A percentile compares a stretch with the other conserved stretches of the same genome.
Conservation (phyloP, 2,888 invertebrate genomes). For the Drosophila paranaensis region DNA sequence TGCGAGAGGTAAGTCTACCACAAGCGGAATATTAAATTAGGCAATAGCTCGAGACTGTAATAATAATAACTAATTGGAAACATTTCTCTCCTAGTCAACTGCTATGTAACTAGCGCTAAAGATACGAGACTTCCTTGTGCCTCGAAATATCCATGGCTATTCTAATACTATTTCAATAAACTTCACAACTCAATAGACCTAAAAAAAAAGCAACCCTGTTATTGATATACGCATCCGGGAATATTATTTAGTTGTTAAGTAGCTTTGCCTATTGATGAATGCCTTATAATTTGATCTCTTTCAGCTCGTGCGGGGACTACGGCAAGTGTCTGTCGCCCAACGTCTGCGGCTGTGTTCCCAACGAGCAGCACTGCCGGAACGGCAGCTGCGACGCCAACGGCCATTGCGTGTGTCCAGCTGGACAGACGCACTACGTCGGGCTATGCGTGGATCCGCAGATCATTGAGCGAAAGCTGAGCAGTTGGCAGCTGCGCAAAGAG, state of each 20-base stretch:
- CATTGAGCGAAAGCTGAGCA: slow-evolving; percentile 51
- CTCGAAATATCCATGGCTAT: background rate
- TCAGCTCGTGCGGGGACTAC: slow-evolving; percentile 79
- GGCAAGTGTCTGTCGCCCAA: slow-evolving; percentile 82
- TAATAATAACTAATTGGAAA: background rate
- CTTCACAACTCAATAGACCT: too few species aligned
- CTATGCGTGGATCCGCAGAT: slow-evolving; percentile 61
- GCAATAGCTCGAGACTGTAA: background rate
- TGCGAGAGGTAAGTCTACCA: slow-evolving; percentile 76
- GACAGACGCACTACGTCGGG: slow-evolving; percentile 73
- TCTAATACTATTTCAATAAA: background rate
- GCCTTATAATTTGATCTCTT: background rate
- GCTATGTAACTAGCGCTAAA: background rate
- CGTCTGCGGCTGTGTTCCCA: slow-evolving; percentile 81
- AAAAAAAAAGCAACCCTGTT: too few species aligned
- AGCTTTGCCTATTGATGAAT: background rate
- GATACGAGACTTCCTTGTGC: too few species aligned
- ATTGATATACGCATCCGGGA: too few species aligned
- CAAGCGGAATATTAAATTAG: background rate
- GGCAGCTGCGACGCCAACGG: slow-evolving; percentile 75
- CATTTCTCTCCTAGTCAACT: background rate
- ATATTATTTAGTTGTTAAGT: too few species aligned
- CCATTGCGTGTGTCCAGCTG: slow-evolving; percentile 69
- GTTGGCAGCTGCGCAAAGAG: slow-evolving; percentile 46
- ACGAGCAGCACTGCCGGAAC: slow-evolving; percentile 65